These are phyloP conservation scores for Squalus acanthias DNA, from an alignment of 2,797 vertebrate genomes.

Conservation along the genomic window DNA sequence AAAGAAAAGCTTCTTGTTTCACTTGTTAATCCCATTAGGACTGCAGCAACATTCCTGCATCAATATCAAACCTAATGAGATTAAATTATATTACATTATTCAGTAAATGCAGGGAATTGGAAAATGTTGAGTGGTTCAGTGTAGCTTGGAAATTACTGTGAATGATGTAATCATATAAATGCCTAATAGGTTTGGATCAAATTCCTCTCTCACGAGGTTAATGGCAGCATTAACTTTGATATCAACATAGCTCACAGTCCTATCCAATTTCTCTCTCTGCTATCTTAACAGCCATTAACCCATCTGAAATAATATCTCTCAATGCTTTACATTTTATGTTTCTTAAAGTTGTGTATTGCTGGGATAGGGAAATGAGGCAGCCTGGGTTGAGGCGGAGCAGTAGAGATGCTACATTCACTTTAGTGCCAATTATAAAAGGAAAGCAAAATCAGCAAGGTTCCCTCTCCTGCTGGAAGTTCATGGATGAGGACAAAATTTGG, in stretches of 20 bases:
- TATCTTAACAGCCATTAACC: not conserved
- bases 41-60: not conserved
- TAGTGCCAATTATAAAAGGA: not conserved
- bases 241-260: not conserved
- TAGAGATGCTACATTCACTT: not conserved
- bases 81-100: conserved; percentile 1
- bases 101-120: conserved; percentile 4
- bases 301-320: not conserved
- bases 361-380: not conserved
- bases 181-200: not conserved
- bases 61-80: not conserved
- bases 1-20: not conserved
- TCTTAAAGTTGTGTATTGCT: not conserved
- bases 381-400: not conserved
- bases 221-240: not conserved
- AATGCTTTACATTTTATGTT: not conserved
- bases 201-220: not conserved
- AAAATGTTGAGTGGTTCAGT: not conserved
- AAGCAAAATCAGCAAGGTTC: not conserved
- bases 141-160: not conserved
- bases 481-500: not conserved
- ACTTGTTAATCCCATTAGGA: not conserved
- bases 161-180: not conserved
- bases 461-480: not conserved
- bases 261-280: not conserved